Conservation (phyloP, 1,140 invertebrate species). For the Drosophila tristis region DNA sequence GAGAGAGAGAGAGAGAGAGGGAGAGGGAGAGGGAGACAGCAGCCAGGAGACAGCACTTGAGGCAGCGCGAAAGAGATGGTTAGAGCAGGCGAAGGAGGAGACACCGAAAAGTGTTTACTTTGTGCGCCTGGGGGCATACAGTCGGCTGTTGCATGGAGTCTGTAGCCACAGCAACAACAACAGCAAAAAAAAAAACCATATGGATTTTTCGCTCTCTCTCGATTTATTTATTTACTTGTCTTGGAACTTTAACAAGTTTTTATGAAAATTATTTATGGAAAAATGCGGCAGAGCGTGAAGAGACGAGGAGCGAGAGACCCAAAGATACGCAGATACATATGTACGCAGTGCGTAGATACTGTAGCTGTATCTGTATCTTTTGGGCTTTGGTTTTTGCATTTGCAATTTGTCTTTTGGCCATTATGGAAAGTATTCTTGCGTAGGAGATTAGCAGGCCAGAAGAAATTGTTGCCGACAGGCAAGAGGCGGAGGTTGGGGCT, state of each 20-base stretch:
- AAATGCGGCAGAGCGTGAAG: conserved; percentile 10
- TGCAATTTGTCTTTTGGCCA: conserved; percentile 54
- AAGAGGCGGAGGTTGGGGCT: background rate
- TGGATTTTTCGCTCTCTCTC: conserved; percentile 14
- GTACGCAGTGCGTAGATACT: background rate
- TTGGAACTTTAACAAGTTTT: conserved; percentile 71
- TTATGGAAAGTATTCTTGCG: conserved; percentile 58
- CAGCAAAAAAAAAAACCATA: conserved; percentile 8
- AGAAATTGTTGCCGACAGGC: conserved; percentile 6
- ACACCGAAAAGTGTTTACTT: conserved; percentile 62
- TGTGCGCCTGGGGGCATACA: conserved; percentile 60
- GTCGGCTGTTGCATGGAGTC: conserved; percentile 37
- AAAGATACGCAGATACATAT: background rate
- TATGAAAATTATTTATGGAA: conserved; percentile 70
- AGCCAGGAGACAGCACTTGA: background rate
- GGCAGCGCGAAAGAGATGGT: conserved; percentile 1
- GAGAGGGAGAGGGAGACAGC: background rate
- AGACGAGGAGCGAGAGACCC: too few relatives aligned
- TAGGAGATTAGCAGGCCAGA: conserved; percentile 50
- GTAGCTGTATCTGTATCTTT: conserved; percentile 26
- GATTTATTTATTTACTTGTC: conserved; percentile 71
- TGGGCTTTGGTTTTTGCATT: conserved; percentile 26
- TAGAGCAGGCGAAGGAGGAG: background rate
- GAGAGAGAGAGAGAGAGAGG: too few relatives aligned
- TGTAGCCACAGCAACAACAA: conserved; percentile 7